These are phyloP conservation scores for Pedicia rivosa DNA, from an alignment of 2,888 invertebrate genomes.

Conservation along the genomic window DNA sequence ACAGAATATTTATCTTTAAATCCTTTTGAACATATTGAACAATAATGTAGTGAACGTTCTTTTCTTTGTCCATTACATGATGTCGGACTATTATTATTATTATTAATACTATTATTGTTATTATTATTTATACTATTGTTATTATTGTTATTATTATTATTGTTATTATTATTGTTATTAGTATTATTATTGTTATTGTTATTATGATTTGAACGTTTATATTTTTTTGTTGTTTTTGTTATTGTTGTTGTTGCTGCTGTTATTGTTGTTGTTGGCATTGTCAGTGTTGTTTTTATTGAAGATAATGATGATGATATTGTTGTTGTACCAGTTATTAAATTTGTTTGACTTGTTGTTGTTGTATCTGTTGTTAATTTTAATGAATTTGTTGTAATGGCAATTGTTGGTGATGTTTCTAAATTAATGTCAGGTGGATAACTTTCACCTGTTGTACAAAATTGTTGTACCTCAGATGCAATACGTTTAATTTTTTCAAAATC, in stretches of 20 bases:
- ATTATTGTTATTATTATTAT: constrained; percentile 16
- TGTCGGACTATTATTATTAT: constrained; percentile 22
- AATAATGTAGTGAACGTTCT: constrained; percentile 76
- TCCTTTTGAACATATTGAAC: constrained; percentile 85
- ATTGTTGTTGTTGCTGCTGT: constrained; percentile 28
- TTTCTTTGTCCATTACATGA: constrained; percentile 57
- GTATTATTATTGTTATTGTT: constrained; percentile 34
- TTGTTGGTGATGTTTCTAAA: constrained; percentile 18
- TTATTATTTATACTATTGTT: constrained; percentile 19
- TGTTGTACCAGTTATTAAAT: background rate
- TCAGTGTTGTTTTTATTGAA: constrained; percentile 26
- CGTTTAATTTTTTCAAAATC: constrained; percentile 74
- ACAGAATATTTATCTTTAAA: constrained; percentile 95
- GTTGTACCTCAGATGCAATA: constrained; percentile 66
- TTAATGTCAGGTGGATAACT: constrained; percentile 24
- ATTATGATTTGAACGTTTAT: constrained; percentile 44
- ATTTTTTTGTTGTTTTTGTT: constrained; percentile 49
- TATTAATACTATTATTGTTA: constrained; percentile 21
- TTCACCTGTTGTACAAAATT: constrained; percentile 41
- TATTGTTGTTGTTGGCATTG: constrained; percentile 38
- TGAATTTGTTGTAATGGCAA: constrained; percentile 16
- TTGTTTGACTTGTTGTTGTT: constrained; percentile 1
- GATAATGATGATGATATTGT: constrained; percentile 21
- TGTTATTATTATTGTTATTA: constrained; percentile 22
- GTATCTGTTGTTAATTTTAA: too few relatives aligned